Conservation (phyloP, 2,113 vertebrate species). For the Pachycephala philippinensis region DNA sequence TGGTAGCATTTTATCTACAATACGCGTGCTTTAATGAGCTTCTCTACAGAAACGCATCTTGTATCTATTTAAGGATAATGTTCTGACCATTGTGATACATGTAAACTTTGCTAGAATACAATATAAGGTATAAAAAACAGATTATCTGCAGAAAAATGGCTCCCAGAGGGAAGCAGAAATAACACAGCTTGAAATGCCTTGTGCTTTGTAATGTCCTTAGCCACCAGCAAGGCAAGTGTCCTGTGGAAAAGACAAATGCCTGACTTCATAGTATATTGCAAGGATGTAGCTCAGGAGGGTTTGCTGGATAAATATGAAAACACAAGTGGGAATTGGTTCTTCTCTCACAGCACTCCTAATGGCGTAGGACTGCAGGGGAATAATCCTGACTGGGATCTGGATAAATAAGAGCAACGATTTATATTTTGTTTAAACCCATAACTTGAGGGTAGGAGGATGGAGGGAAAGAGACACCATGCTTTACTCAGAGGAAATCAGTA, state of each 20-base stretch:
- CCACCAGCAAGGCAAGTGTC: slow-evolving; percentile 15
- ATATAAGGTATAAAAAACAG: not conserved
- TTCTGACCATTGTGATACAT: not conserved
- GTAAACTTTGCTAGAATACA: slow-evolving; percentile 1
- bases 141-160: slow-evolving; percentile 35
- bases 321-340: not conserved
- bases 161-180: slow-evolving; percentile 7
- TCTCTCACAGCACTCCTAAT: not conserved
- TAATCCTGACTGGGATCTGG: not conserved
- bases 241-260: slow-evolving; percentile 33
- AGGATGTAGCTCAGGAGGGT: not conserved
- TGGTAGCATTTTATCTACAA: not conserved
- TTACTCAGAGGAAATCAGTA: not conserved
- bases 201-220: slow-evolving; percentile 17
- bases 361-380: not conserved
- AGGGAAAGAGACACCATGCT: not conserved
- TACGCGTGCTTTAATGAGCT: not conserved
- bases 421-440: not conserved
- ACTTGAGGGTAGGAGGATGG: not conserved
- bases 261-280: not conserved
- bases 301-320: not conserved
- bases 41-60: not conserved
- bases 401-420: not conserved
- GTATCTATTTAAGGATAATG: not conserved
- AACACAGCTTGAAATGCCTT: slow-evolving; percentile 11